Percentiles rank a stretch among this genome's conserved stretches.
phyloP scores from a whole-genome alignment of 92 coral and sea anemone species.

The Phymanthus crucifer region DNA sequence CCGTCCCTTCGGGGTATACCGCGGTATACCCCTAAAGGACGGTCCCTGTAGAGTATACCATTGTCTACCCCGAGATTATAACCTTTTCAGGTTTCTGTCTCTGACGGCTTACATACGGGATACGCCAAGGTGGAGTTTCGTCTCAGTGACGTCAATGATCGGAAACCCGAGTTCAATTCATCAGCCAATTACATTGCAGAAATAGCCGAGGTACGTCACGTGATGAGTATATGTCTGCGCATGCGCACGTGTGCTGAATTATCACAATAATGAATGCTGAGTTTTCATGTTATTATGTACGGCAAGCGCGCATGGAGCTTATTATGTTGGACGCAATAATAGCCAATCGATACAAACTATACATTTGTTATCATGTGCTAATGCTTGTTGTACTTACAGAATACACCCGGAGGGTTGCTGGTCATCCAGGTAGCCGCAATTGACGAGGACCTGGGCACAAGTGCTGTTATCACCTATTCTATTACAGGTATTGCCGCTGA shows the following conservation, averaged over 20 bases:
- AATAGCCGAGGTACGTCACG: conserved; percentile 74
- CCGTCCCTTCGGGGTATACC: no score
- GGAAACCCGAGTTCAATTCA: conserved; percentile 75
- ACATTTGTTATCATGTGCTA: no score
- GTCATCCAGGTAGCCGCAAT: conserved; percentile 80
- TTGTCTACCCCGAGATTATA: not conserved
- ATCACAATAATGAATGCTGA: not conserved
- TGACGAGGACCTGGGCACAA: conserved; percentile 82
- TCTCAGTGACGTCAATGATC: conserved; percentile 85
- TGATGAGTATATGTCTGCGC: not conserved
- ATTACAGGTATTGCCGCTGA: conserved; percentile 60
- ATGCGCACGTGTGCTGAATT: not conserved
- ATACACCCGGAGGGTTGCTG: conserved; percentile 71
- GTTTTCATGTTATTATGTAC: not conserved
- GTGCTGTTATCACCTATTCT: conserved; percentile 75
- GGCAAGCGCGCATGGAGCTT: not conserved
- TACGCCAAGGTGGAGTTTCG: conserved; percentile 61
- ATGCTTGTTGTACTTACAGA: conserved; percentile 42
- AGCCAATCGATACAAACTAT: not conserved
- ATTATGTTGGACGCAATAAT: not conserved
- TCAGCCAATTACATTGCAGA: conserved; percentile 65
- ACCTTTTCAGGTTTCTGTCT: conserved; percentile 61
- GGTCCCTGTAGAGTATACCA: no score
- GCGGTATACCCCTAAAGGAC: no score
- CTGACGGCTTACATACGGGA: conserved; percentile 67